A percentile compares a stretch with the other conserved stretches of the same genome.
phyloP scores from a whole-genome alignment of 2,113 vertebrate species.

The Nesogale talazaci region DNA sequence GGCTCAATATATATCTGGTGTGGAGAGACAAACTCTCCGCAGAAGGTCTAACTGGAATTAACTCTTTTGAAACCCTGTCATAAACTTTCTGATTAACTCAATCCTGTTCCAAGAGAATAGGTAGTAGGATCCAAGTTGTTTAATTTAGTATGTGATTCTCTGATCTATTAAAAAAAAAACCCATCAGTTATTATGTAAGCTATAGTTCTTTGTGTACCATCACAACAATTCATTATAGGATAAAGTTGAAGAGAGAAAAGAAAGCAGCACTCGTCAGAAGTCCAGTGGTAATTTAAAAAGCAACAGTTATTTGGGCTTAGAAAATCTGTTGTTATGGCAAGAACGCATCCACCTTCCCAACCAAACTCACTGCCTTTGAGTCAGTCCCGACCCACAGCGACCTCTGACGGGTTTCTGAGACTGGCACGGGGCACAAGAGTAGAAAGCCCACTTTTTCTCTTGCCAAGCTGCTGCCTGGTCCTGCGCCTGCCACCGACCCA shows the following conservation, averaged over 20 bases:
- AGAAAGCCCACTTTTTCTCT: too few species aligned
- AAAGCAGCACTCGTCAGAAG: background rate
- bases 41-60: background rate
- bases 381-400: too few species aligned
- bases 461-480: too few species aligned
- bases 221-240: constrained; percentile 5
- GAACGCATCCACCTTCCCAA: too few species aligned
- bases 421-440: too few species aligned
- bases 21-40: background rate
- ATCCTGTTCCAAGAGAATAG: constrained; percentile 14
- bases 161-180: background rate
- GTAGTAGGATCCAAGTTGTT: constrained; percentile 26
- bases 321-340: too few species aligned
- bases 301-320: background rate
- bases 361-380: too few species aligned
- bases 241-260: constrained; percentile 5
- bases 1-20: background rate
- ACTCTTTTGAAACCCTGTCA: background rate
- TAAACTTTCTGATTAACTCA: constrained; percentile 23
- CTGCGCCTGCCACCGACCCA: too few species aligned
- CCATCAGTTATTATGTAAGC: constrained; percentile 27
- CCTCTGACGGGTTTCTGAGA: too few species aligned
- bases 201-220: background rate
- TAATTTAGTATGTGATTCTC: constrained; percentile 21
- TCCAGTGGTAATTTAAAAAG: constrained; percentile 34